A percentile compares a stretch with the other conserved stretches of the same genome.
Conservation (phyloP, 2,797 vertebrate species). For the Pseudomugil gertrudae region DNA sequence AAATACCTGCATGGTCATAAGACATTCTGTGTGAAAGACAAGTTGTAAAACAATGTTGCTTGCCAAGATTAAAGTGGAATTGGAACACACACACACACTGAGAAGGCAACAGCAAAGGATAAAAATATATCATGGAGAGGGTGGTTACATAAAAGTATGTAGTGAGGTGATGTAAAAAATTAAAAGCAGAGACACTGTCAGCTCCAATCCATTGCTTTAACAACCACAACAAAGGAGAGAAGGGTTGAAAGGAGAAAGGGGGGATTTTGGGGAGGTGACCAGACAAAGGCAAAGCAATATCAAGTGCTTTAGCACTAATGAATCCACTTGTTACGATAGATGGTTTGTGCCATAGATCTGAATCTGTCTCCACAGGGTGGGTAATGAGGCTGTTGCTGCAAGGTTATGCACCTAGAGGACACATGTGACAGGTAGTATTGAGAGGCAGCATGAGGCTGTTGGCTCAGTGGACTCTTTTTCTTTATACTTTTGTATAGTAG, state of each 20-base stretch:
- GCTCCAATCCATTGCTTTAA: constrained; percentile 55
- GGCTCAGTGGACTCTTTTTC: not conserved
- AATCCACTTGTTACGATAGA: constrained; percentile 6
- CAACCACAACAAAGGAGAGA: constrained; percentile 25
- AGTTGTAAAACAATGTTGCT: constrained; percentile 14
- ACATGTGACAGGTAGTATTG: constrained; percentile 52
- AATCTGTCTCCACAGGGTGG: constrained; percentile 27
- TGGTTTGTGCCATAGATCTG: constrained; percentile 12
- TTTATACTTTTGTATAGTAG: no score
- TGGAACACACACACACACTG: constrained; percentile 22
- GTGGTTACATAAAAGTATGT: constrained; percentile 78
- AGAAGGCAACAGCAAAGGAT: constrained; percentile 51
- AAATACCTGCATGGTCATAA: not conserved
- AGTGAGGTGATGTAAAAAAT: constrained; percentile 81
- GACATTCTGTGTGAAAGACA: constrained; percentile 5
- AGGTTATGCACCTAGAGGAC: constrained; percentile 61
- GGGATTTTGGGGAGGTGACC: constrained; percentile 1
- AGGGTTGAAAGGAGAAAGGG: not conserved
- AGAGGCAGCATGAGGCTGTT: constrained; percentile 29
- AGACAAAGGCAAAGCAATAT: not conserved
- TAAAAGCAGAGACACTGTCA: constrained; percentile 76
- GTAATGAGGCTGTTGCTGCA: constrained; percentile 41
- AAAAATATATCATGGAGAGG: constrained; percentile 77
- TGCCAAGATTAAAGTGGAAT: constrained; percentile 24
- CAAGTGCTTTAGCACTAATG: not conserved